These are phyloP conservation scores for Caenorhabditis sinica DNA, from an alignment of 2,888 invertebrate genomes.

Conservation along the genomic window DNA sequence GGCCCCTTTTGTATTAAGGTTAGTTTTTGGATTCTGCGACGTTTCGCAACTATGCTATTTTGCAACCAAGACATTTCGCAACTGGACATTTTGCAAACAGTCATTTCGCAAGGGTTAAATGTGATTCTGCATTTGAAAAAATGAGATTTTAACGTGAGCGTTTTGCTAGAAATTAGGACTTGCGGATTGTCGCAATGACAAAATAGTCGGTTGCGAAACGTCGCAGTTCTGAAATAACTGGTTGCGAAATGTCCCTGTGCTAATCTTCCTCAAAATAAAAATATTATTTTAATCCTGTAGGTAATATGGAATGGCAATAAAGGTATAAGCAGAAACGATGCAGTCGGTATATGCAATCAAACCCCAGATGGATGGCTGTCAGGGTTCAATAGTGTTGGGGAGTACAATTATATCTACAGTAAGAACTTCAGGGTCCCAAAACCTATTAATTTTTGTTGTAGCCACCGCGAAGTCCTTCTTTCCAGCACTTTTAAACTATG, in stretches of 20 bases:
- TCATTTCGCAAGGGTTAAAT: no score
- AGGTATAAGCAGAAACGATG: neutral
- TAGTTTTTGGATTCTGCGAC: neutral
- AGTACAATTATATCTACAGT: neutral
- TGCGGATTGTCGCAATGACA: neutral
- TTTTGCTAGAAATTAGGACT: neutral
- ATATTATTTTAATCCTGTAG: no score
- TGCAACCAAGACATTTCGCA: no score
- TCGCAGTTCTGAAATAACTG: no score
- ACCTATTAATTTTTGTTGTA: neutral
- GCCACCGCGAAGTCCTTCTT: neutral
- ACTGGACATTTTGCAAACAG: no score
- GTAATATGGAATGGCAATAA: neutral
- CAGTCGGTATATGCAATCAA: neutral
- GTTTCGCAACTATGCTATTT: no score
- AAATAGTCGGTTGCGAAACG: neutral
- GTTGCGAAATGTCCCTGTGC: no score
- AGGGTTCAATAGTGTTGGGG: neutral
- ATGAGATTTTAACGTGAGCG: neutral
- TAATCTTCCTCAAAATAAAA: no score
- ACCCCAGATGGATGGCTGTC: neutral
- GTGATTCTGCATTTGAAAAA: no score
- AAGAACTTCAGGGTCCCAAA: neutral
- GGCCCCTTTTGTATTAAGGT: slow-evolving; percentile 15
- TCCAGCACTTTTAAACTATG: neutral